phyloP scores from a whole-genome alignment of 1,140 invertebrate genomes.

The Globodera rostochiensis region DNA sequence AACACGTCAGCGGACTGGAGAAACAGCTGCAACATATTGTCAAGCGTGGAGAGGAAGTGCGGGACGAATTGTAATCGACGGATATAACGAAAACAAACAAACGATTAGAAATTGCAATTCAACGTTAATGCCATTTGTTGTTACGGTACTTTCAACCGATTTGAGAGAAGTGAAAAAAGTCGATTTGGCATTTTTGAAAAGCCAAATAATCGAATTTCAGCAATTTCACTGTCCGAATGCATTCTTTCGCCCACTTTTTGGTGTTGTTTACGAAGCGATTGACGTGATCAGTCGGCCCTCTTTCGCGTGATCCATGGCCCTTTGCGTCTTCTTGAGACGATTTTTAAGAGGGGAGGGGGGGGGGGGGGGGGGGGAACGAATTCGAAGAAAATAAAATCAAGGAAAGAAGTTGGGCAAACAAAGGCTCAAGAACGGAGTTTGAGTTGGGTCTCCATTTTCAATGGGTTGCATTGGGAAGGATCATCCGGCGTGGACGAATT shows the following conservation, averaged over 20 bases:
- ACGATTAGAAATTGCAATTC: no score
- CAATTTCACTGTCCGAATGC: no score
- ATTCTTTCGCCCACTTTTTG: not conserved
- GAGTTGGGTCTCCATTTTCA: not conserved
- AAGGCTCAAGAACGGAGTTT: not conserved
- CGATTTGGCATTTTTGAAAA: no score
- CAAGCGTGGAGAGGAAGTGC: not conserved
- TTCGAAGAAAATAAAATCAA: conserved; percentile 9
- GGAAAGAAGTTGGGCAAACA: conserved; percentile 11
- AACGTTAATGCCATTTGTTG: no score
- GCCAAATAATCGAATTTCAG: no score
- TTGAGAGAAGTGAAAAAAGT: no score
- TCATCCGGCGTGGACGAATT: not conserved
- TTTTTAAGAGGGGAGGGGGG: not conserved
- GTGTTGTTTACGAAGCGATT: not conserved
- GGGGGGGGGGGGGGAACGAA: not conserved
- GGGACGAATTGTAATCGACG: not conserved
- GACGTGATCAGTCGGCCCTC: not conserved
- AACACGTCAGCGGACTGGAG: not conserved
- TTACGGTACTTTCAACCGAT: not conserved
- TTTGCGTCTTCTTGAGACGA: conserved; percentile 14
- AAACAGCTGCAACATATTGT: not conserved
- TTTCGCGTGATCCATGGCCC: conserved; percentile 1
- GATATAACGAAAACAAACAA: not conserved
- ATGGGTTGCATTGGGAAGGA: not conserved